A percentile compares a stretch with the other conserved stretches of the same genome.
phyloP scores from a whole-genome alignment of 2,797 vertebrate species.

The Rhinatrema bivittatum region DNA sequence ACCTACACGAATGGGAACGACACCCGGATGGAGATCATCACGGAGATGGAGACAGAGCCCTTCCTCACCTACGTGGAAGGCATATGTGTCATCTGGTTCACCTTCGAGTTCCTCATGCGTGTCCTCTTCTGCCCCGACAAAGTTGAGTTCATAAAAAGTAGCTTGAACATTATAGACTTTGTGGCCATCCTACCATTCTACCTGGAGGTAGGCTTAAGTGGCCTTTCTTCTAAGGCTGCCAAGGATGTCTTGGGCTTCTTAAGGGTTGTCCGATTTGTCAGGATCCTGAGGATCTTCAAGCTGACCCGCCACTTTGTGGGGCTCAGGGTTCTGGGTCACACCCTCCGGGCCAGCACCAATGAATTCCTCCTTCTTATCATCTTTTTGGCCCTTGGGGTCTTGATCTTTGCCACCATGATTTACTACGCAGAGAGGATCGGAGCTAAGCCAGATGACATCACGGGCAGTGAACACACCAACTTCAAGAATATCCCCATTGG shows the following conservation, averaged over 20 bases:
- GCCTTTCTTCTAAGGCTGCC: constrained; percentile 53
- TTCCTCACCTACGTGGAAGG: constrained; percentile 65
- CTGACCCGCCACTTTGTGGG: constrained; percentile 57
- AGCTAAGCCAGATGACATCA: constrained; percentile 51
- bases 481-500: constrained; percentile 64
- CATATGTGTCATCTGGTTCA: constrained; percentile 62
- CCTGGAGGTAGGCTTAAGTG: constrained; percentile 51
- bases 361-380: constrained; percentile 61
- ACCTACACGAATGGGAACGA: constrained; percentile 40
- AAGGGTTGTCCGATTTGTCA: constrained; percentile 54
- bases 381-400: constrained; percentile 54
- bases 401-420: constrained; percentile 62
- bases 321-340: constrained; percentile 54
- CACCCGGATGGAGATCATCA: constrained; percentile 31
- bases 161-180: constrained; percentile 64
- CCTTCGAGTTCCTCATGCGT: constrained; percentile 62
- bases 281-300: constrained; percentile 62
- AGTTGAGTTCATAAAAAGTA: constrained; percentile 60
- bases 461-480: constrained; percentile 54
- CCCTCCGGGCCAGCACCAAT: constrained; percentile 54
- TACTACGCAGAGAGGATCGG: constrained; percentile 63
- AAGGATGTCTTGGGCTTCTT: constrained; percentile 60
- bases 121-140: constrained; percentile 64
- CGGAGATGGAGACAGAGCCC: constrained; percentile 57
- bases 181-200: constrained; percentile 66